Base-by-base conservation (phyloP, 2,888 invertebrate genomes). In the Ephialtes manifestator region DNA sequence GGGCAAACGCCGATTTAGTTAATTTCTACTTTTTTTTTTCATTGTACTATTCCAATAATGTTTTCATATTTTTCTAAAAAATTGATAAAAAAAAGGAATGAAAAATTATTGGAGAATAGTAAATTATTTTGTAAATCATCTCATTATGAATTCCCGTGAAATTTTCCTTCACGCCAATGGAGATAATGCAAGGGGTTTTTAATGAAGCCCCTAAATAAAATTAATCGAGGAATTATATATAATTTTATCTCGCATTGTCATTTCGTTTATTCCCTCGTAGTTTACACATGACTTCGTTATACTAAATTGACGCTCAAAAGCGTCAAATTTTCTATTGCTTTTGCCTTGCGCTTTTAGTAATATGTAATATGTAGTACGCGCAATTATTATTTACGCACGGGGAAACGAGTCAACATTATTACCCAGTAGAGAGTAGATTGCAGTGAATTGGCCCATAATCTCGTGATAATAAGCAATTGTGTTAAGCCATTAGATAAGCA, bases 381-480 rank as follows among this genome's bases (percentile, higher is more conserved):
- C 63, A 63, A 63, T 39, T 15, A 35, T 15, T 24, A 55, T 7
- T 20, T 55, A 24, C 58, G 28, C 28, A 58, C 24, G 58, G 13
- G 24, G 15, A 58, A 58, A 58, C 28, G 58, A 58, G 58, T 58
- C 58, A 58, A 58, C 58, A 58, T 20, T 55, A 11, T 20, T 58
- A 58, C 58, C 24, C 58, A 15, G 13, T 28, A 4, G 24, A 24
- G 55, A 55, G 58, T 28, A 28, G 4, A 58, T 58, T 58, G 58
- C 58, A 28, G 58, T 58, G 24, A 58, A 76, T 70, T 63, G 67
- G 48, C 24, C 43, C 70, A 68, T 43, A 31, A 28, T 68, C 48
- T 51, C 43, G 55, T 20, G 74, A 72, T 74, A 65, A 74, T 67
- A 46, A 81, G 58, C 67, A 71, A 65, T 72, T 65, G 55, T 8